Evolutionary conservation across 2,113 vertebrate species (phyloP), one percentile per base, ranked within the genome.

Genomic region (Ancistrus triradiatus): DNA sequence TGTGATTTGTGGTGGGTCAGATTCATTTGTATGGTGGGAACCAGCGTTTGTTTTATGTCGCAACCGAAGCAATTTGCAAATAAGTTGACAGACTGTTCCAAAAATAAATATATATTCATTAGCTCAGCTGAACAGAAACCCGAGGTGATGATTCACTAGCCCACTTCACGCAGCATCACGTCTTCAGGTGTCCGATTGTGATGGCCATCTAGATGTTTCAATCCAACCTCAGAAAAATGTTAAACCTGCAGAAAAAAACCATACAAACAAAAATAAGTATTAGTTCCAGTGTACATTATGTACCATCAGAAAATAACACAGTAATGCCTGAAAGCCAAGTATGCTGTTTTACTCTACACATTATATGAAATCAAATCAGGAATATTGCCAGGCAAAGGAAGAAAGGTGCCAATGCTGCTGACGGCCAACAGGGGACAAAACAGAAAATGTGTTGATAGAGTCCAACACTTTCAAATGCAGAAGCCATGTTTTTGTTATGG

Each of bases 41-140:
- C 19, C n/a, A 14, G 13, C 2, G n/a, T 53, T 44, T 42, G 27
- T 28, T 43, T 52, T 25, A 25, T 21, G 51, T 62, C 25, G 10
- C 53, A 2, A n/a, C n/a, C n/a, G n/a, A n/a, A n/a, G n/a, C n/a
- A n/a, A n/a, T n/a, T n/a, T n/a, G n/a, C n/a, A n/a, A n/a, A n/a
- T n/a, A n/a, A n/a, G n/a, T n/a, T n/a, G n/a, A n/a, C n/a, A n/a
- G n/a, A n/a, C n/a, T n/a, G n/a, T n/a, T 8, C 6, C 5, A 21
- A 49, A 48, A 37, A 47, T 27, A 68, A 73, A 68, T 50, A 58
- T 38, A 15, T 2, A 44, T n/a, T n/a, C n/a, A 19, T 42, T 25
- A 19, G 19, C 5, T 11, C 14, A 3, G 31, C n/a, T n/a, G 7
- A 38, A 37, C 31, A 40, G 1, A 53, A 46, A 9, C n/a, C 7